Evolutionary conservation across 2,888 invertebrate genomes (phyloP).

Genomic region (Amaurobius ferox): DNA sequence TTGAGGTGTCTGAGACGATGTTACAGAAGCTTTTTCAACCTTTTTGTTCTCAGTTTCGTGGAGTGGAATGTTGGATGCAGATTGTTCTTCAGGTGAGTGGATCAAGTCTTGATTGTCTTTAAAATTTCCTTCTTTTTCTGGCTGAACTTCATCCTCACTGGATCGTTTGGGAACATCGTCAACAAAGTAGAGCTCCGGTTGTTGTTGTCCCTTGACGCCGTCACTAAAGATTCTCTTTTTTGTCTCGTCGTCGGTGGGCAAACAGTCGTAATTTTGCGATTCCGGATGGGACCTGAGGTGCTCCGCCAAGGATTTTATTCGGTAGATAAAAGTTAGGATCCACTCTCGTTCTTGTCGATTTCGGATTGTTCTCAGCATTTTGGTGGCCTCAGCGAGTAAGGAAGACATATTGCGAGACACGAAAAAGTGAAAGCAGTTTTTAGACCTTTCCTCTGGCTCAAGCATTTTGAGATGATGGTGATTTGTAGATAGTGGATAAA

Average conservation of each 20-base stretch:
- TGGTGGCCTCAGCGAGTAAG: slow-evolving; percentile 57
- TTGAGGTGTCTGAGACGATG: neutral
- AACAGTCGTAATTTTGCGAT: slow-evolving; percentile 39
- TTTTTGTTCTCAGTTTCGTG: too few species aligned
- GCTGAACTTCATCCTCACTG: neutral
- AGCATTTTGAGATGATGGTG: neutral
- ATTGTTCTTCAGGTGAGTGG: neutral
- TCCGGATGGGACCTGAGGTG: slow-evolving; percentile 48
- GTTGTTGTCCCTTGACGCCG: slow-evolving; percentile 5
- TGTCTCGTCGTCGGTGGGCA: slow-evolving; percentile 21
- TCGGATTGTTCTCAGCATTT: slow-evolving; percentile 50
- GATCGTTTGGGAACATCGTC: slow-evolving; percentile 24
- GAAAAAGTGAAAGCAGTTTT: slow-evolving; percentile 49
- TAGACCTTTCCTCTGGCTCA: slow-evolving; percentile 28
- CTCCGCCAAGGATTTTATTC: slow-evolving; percentile 46
- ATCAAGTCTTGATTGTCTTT: slow-evolving; percentile 41
- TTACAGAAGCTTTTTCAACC: neutral
- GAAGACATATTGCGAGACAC: slow-evolving; percentile 62
- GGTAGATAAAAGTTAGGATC: slow-evolving; percentile 64
- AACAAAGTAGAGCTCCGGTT: slow-evolving; percentile 55
- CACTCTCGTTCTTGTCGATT: slow-evolving; percentile 54
- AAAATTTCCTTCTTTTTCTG: neutral
- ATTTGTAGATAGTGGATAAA: neutral
- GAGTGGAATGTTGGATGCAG: neutral
- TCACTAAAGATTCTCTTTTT: slow-evolving; percentile 12